These are phyloP conservation scores for Drosophila putrida DNA, from an alignment of 2,888 invertebrate species.

Conservation along the genomic window DNA sequence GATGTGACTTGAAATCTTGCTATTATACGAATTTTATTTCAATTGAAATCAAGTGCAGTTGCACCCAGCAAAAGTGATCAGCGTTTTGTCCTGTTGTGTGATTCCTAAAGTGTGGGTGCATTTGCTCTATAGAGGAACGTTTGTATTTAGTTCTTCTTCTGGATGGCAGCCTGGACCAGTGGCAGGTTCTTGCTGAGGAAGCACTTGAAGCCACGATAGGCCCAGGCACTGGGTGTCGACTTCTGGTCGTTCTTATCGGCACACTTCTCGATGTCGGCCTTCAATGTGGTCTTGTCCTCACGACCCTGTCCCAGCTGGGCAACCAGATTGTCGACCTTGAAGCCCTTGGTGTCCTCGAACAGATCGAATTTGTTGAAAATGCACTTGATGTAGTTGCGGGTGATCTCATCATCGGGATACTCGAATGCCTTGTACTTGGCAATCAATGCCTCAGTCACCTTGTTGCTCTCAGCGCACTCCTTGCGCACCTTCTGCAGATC, in stretches of 20 bases:
- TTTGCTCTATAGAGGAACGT: not conserved
- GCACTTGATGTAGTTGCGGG: constrained; percentile 85
- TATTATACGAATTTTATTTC: constrained; percentile 77
- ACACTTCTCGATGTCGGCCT: constrained; percentile 83
- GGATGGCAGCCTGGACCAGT: constrained; percentile 84
- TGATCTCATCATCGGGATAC: constrained; percentile 84
- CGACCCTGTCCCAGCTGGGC: constrained; percentile 84
- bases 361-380: constrained; percentile 85
- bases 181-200: constrained; percentile 84
- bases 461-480: constrained; percentile 83
- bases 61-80: constrained; percentile 27
- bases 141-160: constrained; percentile 74
- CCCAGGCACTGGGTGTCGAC: constrained; percentile 83
- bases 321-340: constrained; percentile 83
- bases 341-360: constrained; percentile 83
- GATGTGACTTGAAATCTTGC: constrained; percentile 61
- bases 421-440: constrained; percentile 85
- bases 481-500: constrained; percentile 83
- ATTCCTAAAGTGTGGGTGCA: constrained; percentile 21
- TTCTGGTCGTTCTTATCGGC: constrained; percentile 84
- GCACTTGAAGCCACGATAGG: constrained; percentile 85
- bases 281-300: constrained; percentile 82
- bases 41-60: constrained; percentile 64
- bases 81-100: constrained; percentile 6
- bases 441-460: constrained; percentile 81